Evolutionary conservation across 2,888 invertebrate genomes (phyloP).

Genomic region (Apodemia duryi): DNA sequence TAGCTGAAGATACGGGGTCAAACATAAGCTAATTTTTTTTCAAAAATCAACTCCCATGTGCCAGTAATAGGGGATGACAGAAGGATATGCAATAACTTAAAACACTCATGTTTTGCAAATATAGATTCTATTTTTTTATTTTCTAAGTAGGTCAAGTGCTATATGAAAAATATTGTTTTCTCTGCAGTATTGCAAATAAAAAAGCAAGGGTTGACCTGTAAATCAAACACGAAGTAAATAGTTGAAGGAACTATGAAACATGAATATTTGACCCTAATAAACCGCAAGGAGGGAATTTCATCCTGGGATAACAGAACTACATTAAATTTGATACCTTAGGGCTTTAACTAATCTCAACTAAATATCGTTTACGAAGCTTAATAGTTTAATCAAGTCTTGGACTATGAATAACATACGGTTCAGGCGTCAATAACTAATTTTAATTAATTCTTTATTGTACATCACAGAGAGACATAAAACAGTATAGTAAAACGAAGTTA

Average conservation of each 20-base stretch:
- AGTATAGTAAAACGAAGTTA: too few species aligned
- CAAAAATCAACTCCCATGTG: too few species aligned
- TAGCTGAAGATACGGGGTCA: too few species aligned
- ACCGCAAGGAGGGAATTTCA: background rate
- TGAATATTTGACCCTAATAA: conserved; percentile 1
- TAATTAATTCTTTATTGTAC: background rate
- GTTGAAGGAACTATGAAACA: background rate
- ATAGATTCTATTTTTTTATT: too few species aligned
- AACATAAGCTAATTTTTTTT: too few species aligned
- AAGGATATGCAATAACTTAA: too few species aligned
- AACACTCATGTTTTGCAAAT: too few species aligned
- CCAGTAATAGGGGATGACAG: too few species aligned
- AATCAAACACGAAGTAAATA: background rate
- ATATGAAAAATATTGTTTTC: too few species aligned
- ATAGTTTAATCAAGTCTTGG: background rate
- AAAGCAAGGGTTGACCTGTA: background rate
- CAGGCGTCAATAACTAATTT: background rate
- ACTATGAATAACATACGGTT: background rate
- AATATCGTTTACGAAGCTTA: background rate
- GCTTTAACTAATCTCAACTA: background rate
- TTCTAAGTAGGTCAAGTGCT: too few species aligned
- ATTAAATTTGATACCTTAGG: background rate
- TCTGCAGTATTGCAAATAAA: background rate
- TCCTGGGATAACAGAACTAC: background rate
- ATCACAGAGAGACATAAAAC: too few species aligned